Evolutionary conservation across 2,888 invertebrate genomes (phyloP), one percentile per base, ranked within the genome.

Genomic region (Apocheima hispidaria): DNA sequence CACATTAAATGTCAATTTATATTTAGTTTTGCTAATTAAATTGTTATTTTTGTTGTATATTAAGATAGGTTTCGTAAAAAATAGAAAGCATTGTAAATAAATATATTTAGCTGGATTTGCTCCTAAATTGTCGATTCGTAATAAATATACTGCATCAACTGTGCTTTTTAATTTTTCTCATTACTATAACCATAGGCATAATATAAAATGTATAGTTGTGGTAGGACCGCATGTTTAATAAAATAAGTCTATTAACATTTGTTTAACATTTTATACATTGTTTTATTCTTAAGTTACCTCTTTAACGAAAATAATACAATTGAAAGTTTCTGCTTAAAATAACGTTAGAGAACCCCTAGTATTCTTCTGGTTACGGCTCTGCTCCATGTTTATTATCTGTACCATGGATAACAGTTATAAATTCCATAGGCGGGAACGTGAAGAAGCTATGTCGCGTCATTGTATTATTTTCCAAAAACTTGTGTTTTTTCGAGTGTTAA

Each of bases 51-150:
- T 65, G 61, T 60, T 26, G 66, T 26, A 50, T 65, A 59, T 60
- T 60, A 60, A 54, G 50, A 35, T 69, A 50, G 57, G 62, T 68
- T 60, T 70, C 68, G 38, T 49, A 57, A 16, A 40, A 4, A 30
- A 26, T 20, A 20, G n/a, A n/a, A 30, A 40, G 20, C 12, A 21
- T 46, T 30, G 35, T 23, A 41, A 7, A 30, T 12, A 40, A 51
- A 23, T n/a, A 30, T 21, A 40, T 10, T 28, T 18, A 38, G 21
- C 20, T 63, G 66, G 57, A 65, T 66, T 69, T 33, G 70, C 66
- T 70, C 72, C 65, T 75, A 65, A 63, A 36, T 64, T 70, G 64
- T 73, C 67, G 63, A 60, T 60, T 51, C 55, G 60, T 61, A 66
- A 66, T 69, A 63, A 66, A 65, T 61, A 57, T 54, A 30, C 16